phyloP scores from a whole-genome alignment of 2,113 vertebrate species.

The Orientallactaga bullata region DNA sequence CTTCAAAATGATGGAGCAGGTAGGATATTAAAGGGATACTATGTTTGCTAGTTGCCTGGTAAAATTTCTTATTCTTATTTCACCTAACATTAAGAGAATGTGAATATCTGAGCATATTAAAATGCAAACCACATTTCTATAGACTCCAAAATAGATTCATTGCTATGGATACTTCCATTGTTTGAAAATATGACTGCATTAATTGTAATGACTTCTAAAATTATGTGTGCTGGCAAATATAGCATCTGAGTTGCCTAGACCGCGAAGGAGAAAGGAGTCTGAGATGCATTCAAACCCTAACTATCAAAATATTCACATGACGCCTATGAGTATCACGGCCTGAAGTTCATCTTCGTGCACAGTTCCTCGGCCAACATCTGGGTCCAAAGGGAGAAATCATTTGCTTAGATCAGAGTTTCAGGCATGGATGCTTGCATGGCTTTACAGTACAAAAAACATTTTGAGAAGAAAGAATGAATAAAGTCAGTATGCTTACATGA shows the following conservation, averaged over 20 bases:
- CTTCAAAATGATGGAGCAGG: neutral
- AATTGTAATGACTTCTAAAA: constrained; percentile 74
- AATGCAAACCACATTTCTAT: constrained; percentile 47
- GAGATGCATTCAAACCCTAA: constrained; percentile 38
- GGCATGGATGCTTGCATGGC: neutral
- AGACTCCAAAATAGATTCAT: constrained; percentile 51
- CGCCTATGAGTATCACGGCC: constrained; percentile 27
- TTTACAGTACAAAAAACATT: constrained; percentile 9
- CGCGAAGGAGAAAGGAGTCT: constrained; percentile 52
- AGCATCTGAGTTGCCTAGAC: constrained; percentile 58
- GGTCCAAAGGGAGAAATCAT: constrained; percentile 39
- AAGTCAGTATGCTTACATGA: constrained; percentile 25
- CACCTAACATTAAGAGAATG: neutral
- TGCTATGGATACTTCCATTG: constrained; percentile 38
- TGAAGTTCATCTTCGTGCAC: constrained; percentile 34
- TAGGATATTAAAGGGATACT: neutral
- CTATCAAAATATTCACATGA: constrained; percentile 65
- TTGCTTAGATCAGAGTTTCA: constrained; percentile 50
- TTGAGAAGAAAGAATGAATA: constrained; percentile 46
- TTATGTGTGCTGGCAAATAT: constrained; percentile 62
- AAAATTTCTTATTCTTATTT: neutral
- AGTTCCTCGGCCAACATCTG: constrained; percentile 36
- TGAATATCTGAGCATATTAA: constrained; percentile 7
- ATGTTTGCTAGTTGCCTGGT: neutral
- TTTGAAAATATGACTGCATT: constrained; percentile 71